phyloP scores from a whole-genome alignment of 2,888 invertebrate species.

The Perizoma affinitatum region DNA sequence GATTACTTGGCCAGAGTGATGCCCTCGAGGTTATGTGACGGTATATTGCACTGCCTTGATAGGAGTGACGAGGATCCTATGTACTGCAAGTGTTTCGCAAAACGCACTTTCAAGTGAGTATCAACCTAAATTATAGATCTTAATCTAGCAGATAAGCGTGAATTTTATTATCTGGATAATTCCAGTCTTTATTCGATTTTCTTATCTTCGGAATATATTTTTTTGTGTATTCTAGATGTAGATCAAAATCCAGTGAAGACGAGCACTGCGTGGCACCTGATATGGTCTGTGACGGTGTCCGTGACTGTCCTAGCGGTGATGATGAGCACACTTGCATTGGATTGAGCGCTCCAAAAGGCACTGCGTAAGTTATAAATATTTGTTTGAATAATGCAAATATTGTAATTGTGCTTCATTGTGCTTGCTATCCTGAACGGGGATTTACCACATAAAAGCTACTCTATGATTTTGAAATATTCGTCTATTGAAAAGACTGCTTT shows the following conservation, averaged over 20 bases:
- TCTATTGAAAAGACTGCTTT: too few species aligned
- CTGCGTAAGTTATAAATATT: constrained; percentile 57
- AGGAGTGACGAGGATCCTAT: constrained; percentile 89
- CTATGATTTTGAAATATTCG: too few species aligned
- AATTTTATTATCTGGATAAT: too few species aligned
- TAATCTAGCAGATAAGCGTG: too few species aligned
- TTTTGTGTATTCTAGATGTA: constrained; percentile 52
- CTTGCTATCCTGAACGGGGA: too few species aligned
- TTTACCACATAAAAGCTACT: too few species aligned
- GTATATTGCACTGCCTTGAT: constrained; percentile 89
- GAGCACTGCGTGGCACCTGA: constrained; percentile 87
- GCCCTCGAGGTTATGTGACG: constrained; percentile 90
- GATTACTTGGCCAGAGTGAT: constrained; percentile 87
- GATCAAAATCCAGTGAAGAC: constrained; percentile 45
- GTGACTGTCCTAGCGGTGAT: constrained; percentile 89
- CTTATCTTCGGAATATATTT: too few species aligned
- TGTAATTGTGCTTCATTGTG: too few species aligned
- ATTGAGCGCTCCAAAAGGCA: constrained; percentile 60
- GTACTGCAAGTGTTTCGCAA: constrained; percentile 85
- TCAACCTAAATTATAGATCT: background rate
- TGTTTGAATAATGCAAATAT: too few species aligned
- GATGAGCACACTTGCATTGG: constrained; percentile 88
- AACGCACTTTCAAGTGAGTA: constrained; percentile 61
- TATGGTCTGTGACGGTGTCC: constrained; percentile 89
- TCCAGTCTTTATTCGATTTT: too few species aligned